phyloP scores from a whole-genome alignment of 2,797 vertebrate species.

The Phrynocephalus guinanensis region DNA sequence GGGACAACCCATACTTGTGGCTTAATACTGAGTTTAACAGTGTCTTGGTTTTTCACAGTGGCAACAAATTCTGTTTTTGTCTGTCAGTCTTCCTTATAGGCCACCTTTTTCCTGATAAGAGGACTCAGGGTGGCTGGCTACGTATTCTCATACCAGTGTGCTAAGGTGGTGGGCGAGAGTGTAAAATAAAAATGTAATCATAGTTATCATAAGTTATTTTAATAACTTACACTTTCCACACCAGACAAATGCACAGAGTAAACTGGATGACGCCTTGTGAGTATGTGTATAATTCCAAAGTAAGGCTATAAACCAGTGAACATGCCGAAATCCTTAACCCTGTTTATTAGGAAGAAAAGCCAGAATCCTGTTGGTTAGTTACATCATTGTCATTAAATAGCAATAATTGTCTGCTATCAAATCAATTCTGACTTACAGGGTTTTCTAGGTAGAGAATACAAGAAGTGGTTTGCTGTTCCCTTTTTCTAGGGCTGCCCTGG shows the following conservation, averaged over 20 bases:
- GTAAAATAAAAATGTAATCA: neutral
- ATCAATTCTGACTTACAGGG: no score
- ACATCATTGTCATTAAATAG: no score
- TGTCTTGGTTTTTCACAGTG: slow-evolving; percentile 8
- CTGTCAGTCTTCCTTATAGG: no score
- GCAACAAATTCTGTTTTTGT: neutral
- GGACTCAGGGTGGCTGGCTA: no score
- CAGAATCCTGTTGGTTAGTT: no score
- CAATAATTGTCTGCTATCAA: no score
- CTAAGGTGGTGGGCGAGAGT: neutral
- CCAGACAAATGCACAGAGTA: neutral
- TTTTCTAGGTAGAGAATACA: no score
- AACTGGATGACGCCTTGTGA: neutral
- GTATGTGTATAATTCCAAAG: neutral
- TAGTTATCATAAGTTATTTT: neutral
- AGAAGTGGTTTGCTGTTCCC: no score
- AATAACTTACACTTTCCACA: slow-evolving; percentile 23
- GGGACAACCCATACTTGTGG: neutral
- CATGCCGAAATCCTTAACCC: neutral
- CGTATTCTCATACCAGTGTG: neutral
- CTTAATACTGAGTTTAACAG: neutral
- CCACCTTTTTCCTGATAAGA: no score
- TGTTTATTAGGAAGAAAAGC: no score
- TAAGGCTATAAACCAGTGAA: neutral
- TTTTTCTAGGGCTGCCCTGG: no score